Conservation (phyloP, 2,888 invertebrate genomes). For the Eucera pruinosa region DNA sequence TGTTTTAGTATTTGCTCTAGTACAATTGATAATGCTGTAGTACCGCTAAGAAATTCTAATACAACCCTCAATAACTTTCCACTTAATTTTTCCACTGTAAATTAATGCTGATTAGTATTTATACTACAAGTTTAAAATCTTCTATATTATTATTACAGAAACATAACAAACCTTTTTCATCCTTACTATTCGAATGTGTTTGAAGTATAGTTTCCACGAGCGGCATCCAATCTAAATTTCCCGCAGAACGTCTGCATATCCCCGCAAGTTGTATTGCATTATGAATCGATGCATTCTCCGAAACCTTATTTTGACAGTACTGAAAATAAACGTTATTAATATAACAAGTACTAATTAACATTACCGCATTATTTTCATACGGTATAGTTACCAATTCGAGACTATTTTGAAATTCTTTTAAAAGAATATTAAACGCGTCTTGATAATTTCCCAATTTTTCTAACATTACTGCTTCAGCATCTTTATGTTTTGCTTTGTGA, state of each 20-base stretch:
- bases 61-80: slow-evolving; percentile 81
- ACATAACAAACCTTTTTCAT: slow-evolving; percentile 69
- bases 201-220: slow-evolving; percentile 80
- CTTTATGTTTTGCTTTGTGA: slow-evolving; percentile 86
- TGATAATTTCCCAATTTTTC: slow-evolving; percentile 91
- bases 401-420: slow-evolving; percentile 83
- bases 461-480: slow-evolving; percentile 90
- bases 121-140: no score
- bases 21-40: slow-evolving; percentile 85
- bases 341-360: slow-evolving; percentile 7
- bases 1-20: slow-evolving; percentile 86
- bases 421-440: slow-evolving; percentile 88
- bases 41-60: slow-evolving; percentile 81
- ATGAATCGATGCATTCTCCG: slow-evolving; percentile 75
- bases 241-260: slow-evolving; percentile 81
- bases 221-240: slow-evolving; percentile 82
- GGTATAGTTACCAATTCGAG: slow-evolving; percentile 75
- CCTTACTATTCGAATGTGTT: slow-evolving; percentile 73
- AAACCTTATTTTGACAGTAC: slow-evolving; percentile 67
- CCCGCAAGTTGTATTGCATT: slow-evolving; percentile 78
- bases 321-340: slow-evolving; percentile 43
- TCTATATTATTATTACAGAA: not conserved
- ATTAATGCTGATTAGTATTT: slow-evolving; percentile 36
- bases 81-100: slow-evolving; percentile 76
- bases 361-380: slow-evolving; percentile 18